Evolutionary conservation across 2,888 invertebrate species (phyloP).

Genomic region (Axea sp.): DNA sequence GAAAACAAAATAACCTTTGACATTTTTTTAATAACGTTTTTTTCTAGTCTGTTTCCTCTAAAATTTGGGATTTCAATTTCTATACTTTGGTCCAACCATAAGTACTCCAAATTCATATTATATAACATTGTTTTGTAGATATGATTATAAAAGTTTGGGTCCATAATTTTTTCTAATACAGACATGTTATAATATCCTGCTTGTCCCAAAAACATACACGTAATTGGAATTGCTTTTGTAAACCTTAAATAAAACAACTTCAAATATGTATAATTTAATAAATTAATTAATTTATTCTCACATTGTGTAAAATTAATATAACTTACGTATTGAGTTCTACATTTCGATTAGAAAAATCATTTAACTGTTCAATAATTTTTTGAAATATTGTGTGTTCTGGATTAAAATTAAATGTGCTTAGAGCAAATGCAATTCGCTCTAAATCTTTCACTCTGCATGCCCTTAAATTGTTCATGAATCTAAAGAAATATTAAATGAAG

Average conservation of each 20-base stretch:
- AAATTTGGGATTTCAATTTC: constrained; percentile 83
- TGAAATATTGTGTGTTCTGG: constrained; percentile 80
- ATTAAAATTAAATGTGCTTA: constrained; percentile 83
- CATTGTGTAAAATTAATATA: too few relatives aligned
- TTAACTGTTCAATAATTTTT: constrained; percentile 80
- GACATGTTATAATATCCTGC: constrained; percentile 63
- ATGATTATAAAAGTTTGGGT: constrained; percentile 81
- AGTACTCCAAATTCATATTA: constrained; percentile 82
- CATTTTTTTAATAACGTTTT: constrained; percentile 67
- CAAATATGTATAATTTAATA: background rate
- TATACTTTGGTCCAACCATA: constrained; percentile 83
- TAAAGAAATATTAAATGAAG: constrained; percentile 44
- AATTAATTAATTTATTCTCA: too few relatives aligned
- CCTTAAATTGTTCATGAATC: constrained; percentile 80
- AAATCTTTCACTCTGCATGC: constrained; percentile 86
- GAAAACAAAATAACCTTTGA: too few relatives aligned
- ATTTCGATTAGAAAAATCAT: constrained; percentile 80
- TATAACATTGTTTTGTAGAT: constrained; percentile 81
- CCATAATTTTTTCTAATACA: constrained; percentile 83
- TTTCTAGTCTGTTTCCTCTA: constrained; percentile 81
- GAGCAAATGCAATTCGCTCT: constrained; percentile 84
- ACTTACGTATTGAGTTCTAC: too few relatives aligned
- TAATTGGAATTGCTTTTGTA: constrained; percentile 49
- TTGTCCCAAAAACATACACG: constrained; percentile 61
- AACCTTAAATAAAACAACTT: constrained; percentile 58